These are phyloP conservation scores for Gallinago jamesoni DNA, from an alignment of 2,113 vertebrate species.

Conservation along the genomic window DNA sequence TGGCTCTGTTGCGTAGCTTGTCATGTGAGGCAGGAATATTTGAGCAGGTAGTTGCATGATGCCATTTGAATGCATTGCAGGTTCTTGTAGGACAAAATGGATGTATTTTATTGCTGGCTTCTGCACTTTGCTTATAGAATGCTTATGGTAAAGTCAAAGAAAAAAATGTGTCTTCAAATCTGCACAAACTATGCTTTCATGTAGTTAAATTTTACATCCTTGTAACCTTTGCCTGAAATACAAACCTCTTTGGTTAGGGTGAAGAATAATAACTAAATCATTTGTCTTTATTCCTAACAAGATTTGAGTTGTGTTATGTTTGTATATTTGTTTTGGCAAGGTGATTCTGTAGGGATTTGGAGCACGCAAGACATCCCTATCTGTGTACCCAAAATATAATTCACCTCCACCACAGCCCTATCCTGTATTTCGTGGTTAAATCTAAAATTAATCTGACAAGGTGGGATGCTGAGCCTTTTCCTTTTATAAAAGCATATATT, in stretches of 20 bases:
- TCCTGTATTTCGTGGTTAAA: background rate
- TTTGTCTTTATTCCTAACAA: background rate
- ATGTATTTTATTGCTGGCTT: background rate
- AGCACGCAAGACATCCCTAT: background rate
- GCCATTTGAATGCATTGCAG: background rate
- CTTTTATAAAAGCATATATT: background rate
- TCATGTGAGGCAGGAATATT: background rate
- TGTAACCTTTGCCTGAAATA: background rate
- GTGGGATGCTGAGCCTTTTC: background rate
- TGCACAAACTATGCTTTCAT: background rate
- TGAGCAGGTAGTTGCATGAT: background rate
- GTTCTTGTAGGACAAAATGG: background rate
- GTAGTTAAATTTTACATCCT: background rate
- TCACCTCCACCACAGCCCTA: background rate
- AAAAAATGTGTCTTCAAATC: background rate
- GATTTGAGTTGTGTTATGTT: background rate
- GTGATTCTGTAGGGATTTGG: background rate
- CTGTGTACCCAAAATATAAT: background rate
- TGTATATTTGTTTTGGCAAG: background rate
- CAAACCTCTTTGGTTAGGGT: background rate
- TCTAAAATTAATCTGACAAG: background rate
- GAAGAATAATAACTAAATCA: background rate
- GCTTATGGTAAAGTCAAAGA: background rate
- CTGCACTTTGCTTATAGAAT: background rate
- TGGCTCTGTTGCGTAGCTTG: background rate